These are phyloP conservation scores for Toxotes lorentzi DNA, from an alignment of 2,797 vertebrate species.

Conservation along the genomic window DNA sequence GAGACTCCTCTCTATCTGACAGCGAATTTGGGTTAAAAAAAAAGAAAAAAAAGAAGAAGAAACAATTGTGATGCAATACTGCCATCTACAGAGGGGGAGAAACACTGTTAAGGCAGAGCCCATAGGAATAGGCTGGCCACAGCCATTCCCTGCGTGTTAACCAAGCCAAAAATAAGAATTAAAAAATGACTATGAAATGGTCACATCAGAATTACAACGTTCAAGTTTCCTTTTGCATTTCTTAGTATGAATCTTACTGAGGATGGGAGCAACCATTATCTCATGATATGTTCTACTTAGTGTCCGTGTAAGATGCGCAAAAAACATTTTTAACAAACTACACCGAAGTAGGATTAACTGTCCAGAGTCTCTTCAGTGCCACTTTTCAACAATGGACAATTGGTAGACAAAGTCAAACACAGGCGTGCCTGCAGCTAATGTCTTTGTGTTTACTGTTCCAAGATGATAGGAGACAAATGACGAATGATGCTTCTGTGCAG, in stretches of 20 bases:
- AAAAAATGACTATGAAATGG: not conserved
- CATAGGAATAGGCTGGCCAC: constrained; percentile 4
- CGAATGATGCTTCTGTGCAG: constrained; percentile 41
- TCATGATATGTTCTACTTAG: constrained; percentile 81
- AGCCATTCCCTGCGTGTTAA: constrained; percentile 17
- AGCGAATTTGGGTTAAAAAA: not conserved
- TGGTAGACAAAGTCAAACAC: constrained; percentile 47
- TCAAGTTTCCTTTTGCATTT: constrained; percentile 1
- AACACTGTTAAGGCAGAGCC: constrained; percentile 13
- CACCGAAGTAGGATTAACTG: constrained; percentile 40
- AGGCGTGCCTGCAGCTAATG: constrained; percentile 40
- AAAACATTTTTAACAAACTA: constrained; percentile 58
- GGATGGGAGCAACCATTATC: constrained; percentile 95
- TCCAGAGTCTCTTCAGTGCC: constrained; percentile 66
- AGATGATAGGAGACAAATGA: constrained; percentile 27
- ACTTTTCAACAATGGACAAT: constrained; percentile 48
- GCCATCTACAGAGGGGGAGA: constrained; percentile 80
- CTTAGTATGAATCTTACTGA: constrained; percentile 23
- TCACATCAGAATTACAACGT: not conserved
- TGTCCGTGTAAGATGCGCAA: constrained; percentile 59
- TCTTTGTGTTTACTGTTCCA: constrained; percentile 53
- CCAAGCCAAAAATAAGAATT: constrained; percentile 1
- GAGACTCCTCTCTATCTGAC: constrained; percentile 32
- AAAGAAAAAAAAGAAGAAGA: not conserved
- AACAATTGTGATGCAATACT: constrained; percentile 65